Evolutionary conservation across 2,113 vertebrate genomes (phyloP), one percentile per base, ranked within the genome.

Genomic region (Amphilophus citrinellus): DNA sequence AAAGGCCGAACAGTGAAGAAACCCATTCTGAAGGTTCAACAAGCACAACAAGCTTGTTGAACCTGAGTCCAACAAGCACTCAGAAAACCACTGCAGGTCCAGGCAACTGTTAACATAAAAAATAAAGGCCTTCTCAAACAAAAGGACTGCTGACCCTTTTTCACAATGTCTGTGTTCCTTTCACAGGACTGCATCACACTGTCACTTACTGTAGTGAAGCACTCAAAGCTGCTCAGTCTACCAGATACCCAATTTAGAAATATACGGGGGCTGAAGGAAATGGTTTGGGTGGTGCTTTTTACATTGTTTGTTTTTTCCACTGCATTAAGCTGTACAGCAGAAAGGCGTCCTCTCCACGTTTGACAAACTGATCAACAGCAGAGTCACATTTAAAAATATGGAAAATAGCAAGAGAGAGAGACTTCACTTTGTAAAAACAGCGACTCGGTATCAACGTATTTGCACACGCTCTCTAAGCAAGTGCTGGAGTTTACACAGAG

Each of bases 91-190:
- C 44, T 42, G 32, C 42, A 35, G 24, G 6, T 73, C 20, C 27
- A 30, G 1, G 24, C 27, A 53, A 47, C 65, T 56, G 17, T 56
- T n/a, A 9, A 56, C 35, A 56, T n/a, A 35, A 59, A 77, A 44
- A 76, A 27, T 7, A 10, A 61, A 81, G 32, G n/a, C 71, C 17
- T 57, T 59, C 57, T 68, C 11, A 44, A 37, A 73, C 10, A 20
- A 30, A 77, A 60, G 18, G 24, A 35, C 59, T 60, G 24, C 42
- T 78, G 79, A 80, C 59, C 59, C 35, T 81, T 85, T 79, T 78
- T 53, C 76, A 66, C n/a, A 83, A 57, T 42, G 60, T 32, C 20
- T 39, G 32, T 76, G 10, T 53, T 73, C 76, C 68, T 86, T 63
- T 68, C 30, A 47, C 39, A 50, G 13, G 61, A 85, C 56, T 61